A percentile compares a stretch with the other conserved stretches of the same genome.
Conservation (phyloP, 2,113 vertebrate genomes). For the Cyanoramphus novaezelandiae region DNA sequence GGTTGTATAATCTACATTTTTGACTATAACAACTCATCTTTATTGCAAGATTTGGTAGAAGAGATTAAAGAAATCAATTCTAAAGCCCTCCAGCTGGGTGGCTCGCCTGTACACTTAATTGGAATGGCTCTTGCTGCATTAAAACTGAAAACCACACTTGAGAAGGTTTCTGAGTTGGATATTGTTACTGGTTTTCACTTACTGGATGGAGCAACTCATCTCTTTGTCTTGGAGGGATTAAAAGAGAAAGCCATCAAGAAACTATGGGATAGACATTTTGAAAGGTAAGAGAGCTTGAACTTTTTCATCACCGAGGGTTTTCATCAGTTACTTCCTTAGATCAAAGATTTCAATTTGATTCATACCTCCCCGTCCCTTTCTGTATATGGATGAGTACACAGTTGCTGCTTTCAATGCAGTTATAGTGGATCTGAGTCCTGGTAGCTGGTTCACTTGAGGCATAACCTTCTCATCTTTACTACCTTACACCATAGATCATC, state of each 20-base stretch:
- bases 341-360: not conserved
- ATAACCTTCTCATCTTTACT: not conserved
- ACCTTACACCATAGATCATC: not conserved
- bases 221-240: conserved; percentile 85
- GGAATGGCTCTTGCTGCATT: conserved; percentile 66
- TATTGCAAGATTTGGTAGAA: conserved; percentile 63
- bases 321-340: not conserved
- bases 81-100: conserved; percentile 69
- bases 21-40: conserved; percentile 29
- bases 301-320: not conserved
- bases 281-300: conserved; percentile 24
- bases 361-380: not conserved
- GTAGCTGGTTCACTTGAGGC: not conserved
- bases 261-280: conserved; percentile 75
- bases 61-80: conserved; percentile 78
- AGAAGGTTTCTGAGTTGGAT: conserved; percentile 68
- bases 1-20: conserved; percentile 81
- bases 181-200: conserved; percentile 85
- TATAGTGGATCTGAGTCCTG: not conserved
- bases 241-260: conserved; percentile 74
- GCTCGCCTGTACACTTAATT: not conserved
- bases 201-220: conserved; percentile 75
- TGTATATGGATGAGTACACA: not conserved
- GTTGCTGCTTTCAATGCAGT: not conserved
- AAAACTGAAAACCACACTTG: conserved; percentile 43